These are phyloP conservation scores for Habropoda laboriosa DNA, from an alignment of 1,140 invertebrate genomes.

Conservation along the genomic window DNA sequence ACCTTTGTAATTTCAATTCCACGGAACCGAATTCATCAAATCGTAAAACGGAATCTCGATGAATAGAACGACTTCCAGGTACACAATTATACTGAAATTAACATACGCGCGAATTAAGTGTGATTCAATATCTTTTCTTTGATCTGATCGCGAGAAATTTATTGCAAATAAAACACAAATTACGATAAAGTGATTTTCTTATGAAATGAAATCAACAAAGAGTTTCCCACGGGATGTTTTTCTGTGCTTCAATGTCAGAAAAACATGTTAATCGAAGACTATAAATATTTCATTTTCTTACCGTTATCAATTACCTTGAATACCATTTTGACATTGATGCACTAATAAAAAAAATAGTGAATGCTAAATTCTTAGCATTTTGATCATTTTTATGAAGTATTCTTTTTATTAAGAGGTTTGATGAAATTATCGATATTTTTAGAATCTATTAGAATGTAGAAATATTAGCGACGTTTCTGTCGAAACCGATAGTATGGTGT, in stretches of 20 bases:
- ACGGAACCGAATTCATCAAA: neutral
- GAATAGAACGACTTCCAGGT: neutral
- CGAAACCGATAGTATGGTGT: neutral
- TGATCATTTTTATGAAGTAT: neutral
- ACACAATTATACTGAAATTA: neutral
- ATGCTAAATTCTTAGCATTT: too few species aligned
- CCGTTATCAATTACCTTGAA: neutral
- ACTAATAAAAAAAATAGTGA: too few species aligned
- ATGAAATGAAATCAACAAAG: neutral
- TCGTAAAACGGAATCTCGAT: neutral
- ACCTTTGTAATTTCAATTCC: neutral
- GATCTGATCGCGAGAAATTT: neutral
- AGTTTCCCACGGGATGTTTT: constrained; percentile 14
- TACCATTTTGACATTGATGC: neutral
- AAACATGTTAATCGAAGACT: neutral
- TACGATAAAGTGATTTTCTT: neutral
- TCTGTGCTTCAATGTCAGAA: constrained; percentile 12
- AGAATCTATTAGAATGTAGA: too few species aligned
- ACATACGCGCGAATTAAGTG: neutral
- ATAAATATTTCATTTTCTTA: neutral
- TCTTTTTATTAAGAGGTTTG: neutral
- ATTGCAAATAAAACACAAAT: neutral
- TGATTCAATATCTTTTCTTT: neutral
- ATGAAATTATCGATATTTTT: neutral
- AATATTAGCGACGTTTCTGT: too few species aligned